A percentile compares a stretch with the other conserved stretches of the same genome.
Evolutionary conservation across 2,888 invertebrate species (phyloP).

Genomic region (Rotaria macrura): DNA sequence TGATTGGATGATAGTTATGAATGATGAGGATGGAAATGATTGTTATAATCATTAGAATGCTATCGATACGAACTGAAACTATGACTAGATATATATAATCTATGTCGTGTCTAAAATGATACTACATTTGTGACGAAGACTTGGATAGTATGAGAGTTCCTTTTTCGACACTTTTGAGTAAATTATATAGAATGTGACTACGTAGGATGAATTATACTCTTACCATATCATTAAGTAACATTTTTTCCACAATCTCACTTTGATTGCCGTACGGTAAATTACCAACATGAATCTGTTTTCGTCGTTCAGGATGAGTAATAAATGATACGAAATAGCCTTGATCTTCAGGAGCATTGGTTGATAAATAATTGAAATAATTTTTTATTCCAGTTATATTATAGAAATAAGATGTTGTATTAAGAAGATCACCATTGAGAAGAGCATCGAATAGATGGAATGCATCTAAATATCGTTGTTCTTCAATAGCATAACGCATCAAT

Average conservation of each 20-base stretch:
- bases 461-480: neutral
- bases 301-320: slow-evolving; percentile 51
- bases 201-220: too few relatives aligned
- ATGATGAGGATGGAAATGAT: too few relatives aligned
- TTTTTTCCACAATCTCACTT: slow-evolving; percentile 57
- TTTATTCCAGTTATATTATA: slow-evolving; percentile 43
- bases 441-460: slow-evolving; percentile 6
- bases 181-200: too few relatives aligned
- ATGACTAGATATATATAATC: too few relatives aligned
- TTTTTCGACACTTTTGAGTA: too few relatives aligned
- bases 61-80: too few relatives aligned
- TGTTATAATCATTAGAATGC: too few relatives aligned
- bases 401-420: slow-evolving; percentile 41
- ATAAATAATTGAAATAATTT: slow-evolving; percentile 45
- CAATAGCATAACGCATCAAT: neutral
- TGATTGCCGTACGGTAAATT: slow-evolving; percentile 58
- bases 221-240: slow-evolving; percentile 61
- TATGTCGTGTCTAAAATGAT: too few relatives aligned
- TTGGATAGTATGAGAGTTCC: too few relatives aligned
- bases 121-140: too few relatives aligned
- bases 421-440: slow-evolving; percentile 44
- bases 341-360: slow-evolving; percentile 38
- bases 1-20: too few relatives aligned
- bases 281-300: slow-evolving; percentile 73
- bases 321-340: slow-evolving; percentile 43